Evolutionary conservation across 1,140 invertebrate species (phyloP).

Genomic region (Saccostrea echinata): DNA sequence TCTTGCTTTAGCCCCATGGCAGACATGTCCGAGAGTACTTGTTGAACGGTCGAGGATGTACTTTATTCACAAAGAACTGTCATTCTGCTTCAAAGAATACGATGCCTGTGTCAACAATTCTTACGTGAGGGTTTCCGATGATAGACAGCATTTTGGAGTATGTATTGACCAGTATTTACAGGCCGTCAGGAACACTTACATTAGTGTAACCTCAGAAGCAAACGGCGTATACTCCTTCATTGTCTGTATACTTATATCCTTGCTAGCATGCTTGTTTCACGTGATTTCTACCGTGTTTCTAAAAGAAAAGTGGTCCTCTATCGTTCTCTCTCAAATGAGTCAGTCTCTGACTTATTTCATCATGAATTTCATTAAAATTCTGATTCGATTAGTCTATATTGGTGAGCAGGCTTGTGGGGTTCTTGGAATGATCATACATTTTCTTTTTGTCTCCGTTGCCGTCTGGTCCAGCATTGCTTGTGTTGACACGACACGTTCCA

Average conservation of each 20-base stretch:
- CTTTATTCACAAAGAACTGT: background rate
- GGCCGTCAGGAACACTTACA: background rate
- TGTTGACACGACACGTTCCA: background rate
- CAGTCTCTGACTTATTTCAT: background rate
- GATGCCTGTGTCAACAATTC: background rate
- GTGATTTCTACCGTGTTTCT: constrained; percentile 3
- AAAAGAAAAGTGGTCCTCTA: background rate
- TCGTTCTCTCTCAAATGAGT: background rate
- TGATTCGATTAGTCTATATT: background rate
- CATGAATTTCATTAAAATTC: background rate
- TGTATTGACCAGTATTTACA: background rate
- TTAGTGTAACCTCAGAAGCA: background rate
- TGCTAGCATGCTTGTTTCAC: background rate
- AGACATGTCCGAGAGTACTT: background rate
- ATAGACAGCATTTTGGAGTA: background rate
- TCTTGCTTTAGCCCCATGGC: background rate
- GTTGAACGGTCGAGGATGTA: background rate
- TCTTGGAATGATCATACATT: constrained; percentile 13
- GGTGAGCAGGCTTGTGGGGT: background rate
- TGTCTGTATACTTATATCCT: background rate
- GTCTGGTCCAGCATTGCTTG: background rate
- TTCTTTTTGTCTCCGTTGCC: background rate
- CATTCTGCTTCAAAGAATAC: background rate
- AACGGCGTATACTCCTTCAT: background rate
- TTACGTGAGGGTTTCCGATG: background rate